A percentile compares a stretch with the other conserved stretches of the same genome.
These are phyloP conservation scores for Zaprionus bogoriensis DNA, from an alignment of 2,888 invertebrate genomes.

Conservation along the genomic window DNA sequence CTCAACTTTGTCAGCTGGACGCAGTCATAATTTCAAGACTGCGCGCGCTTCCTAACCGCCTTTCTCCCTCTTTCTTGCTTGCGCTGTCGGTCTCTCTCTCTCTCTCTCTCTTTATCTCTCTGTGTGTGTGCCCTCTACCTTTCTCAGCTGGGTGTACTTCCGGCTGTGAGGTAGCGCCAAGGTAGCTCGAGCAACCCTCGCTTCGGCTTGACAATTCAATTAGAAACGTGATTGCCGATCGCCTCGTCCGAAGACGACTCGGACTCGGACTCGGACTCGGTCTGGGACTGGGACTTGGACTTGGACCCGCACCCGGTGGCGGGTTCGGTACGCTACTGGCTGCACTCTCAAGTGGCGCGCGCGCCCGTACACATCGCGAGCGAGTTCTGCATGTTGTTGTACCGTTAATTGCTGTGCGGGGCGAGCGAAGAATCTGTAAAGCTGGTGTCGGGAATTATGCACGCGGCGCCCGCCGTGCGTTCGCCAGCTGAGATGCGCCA, in stretches of 20 bases:
- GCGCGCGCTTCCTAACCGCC: neutral
- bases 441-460: slow-evolving; percentile 78
- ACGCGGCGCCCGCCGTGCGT: slow-evolving; percentile 74
- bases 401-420: slow-evolving; percentile 29
- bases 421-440: slow-evolving; percentile 50
- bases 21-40: slow-evolving; percentile 37
- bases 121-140: slow-evolving; percentile 2
- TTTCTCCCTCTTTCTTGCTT: no score
- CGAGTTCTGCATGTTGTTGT: slow-evolving; percentile 20
- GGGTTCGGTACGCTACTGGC: neutral
- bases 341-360: slow-evolving; percentile 59
- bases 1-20: slow-evolving; percentile 21
- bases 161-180: slow-evolving; percentile 44
- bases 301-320: neutral
- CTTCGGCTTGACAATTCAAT: slow-evolving; percentile 70
- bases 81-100: neutral
- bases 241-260: neutral
- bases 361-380: slow-evolving; percentile 62
- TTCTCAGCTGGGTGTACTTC: slow-evolving; percentile 27
- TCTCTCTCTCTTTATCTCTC: neutral
- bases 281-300: neutral
- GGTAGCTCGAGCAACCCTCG: slow-evolving; percentile 28
- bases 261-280: neutral
- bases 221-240: slow-evolving; percentile 51
- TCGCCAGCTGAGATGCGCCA: slow-evolving; percentile 81